Base-by-base conservation (phyloP, 2,113 vertebrate genomes). In the Haliaeetus leucogaster region DNA sequence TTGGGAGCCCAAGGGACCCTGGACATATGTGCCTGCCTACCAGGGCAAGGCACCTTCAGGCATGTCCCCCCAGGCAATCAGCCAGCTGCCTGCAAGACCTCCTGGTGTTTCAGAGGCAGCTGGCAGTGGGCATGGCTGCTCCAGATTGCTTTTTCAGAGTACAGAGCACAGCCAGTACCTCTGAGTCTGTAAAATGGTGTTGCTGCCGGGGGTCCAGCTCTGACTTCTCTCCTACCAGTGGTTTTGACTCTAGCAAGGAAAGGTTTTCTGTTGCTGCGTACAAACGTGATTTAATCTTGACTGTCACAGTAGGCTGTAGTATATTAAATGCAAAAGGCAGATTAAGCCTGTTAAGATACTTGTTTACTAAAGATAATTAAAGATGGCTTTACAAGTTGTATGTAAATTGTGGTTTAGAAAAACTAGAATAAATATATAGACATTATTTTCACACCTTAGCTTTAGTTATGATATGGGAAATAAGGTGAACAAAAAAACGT, bases 111-210 rank as follows among this genome's bases (percentile, higher is more conserved):
- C 36, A 66, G 36, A 68, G 52, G 61, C 61, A 56, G 40, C 73
- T 66, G 76, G 26, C 52, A 78, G 30, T 29, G 45, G 48, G n/a
- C 79, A 68, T 0, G 8, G 48, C 48, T 68, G 29, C 53, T 43
- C 27, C 55, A 45, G 63, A 6, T 16, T 34, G 53, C 45, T 55
- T 48, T 50, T 38, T 68, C 15, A 1, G 3, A 30, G 45, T 2
- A 27, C 34, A 4, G 20, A 42, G 42, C 29, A 52, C 42, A 71
- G 58, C 22, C 45, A 12, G 23, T 4, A 25, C 59, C 81, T 66
- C 53, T 21, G n/a, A 26, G 29, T 53, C 89, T 22, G 38, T 7
- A 16, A 66, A 10, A n/a, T 5, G 14, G 13, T 0, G 0, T 1
- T 63, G 32, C 77, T 89, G 47, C 81, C 83, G 59, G 65, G 34